phyloP scores from a whole-genome alignment of 2,888 invertebrate species.

The Macroteleia sp. region DNA sequence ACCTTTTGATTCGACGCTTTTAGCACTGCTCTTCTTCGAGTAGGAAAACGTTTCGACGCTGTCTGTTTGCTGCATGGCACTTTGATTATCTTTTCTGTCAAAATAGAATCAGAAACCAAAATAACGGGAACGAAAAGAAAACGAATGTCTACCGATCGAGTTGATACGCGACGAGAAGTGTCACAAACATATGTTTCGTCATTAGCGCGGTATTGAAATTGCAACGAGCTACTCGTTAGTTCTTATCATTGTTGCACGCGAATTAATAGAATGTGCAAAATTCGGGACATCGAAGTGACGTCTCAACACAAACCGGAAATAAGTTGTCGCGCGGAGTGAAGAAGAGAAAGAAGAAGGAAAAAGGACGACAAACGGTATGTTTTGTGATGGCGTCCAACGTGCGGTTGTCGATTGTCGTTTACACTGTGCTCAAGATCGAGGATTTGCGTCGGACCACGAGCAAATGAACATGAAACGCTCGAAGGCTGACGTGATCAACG shows the following conservation, averaged over 20 bases:
- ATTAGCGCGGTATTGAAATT: neutral
- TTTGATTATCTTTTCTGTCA: no score
- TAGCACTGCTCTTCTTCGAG: constrained; percentile 16
- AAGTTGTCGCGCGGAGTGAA: constrained; percentile 1
- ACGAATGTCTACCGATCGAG: no score
- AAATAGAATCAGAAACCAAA: no score
- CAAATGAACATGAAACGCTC: constrained; percentile 86
- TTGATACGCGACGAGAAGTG: neutral
- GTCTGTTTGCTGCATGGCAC: no score
- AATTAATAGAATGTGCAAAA: no score
- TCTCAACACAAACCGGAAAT: constrained; percentile 4
- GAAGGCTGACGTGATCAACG: constrained; percentile 88
- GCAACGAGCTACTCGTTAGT: no score
- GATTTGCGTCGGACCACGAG: constrained; percentile 65
- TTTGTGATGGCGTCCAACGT: constrained; percentile 73
- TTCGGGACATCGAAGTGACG: neutral
- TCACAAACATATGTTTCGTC: neutral
- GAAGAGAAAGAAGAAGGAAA: constrained; percentile 7
- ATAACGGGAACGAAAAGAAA: no score
- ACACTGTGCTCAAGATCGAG: constrained; percentile 68
- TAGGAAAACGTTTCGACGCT: constrained; percentile 4
- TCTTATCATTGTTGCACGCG: no score
- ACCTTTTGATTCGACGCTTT: constrained; percentile 9
- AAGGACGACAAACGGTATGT: constrained; percentile 58
- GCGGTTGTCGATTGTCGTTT: constrained; percentile 62